Percentiles rank a stretch among this genome's conserved stretches.
Evolutionary conservation across 2,797 vertebrate genomes (phyloP).

Genomic region (Darevskia nairensis): DNA sequence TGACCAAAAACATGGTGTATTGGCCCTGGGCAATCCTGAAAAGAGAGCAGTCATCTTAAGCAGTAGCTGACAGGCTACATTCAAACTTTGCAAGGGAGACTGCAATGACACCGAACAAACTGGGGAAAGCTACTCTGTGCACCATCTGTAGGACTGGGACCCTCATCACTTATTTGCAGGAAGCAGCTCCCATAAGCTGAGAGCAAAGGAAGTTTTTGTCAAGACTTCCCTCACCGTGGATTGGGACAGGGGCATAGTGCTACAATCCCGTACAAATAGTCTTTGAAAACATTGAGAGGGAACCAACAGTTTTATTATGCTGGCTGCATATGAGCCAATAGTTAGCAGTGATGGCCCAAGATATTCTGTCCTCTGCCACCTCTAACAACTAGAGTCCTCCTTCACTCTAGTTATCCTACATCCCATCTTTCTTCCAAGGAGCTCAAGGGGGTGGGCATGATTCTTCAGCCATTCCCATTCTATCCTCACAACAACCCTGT

Average conservation of each 20-base stretch:
- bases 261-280: conserved; percentile 19
- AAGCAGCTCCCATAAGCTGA: neutral
- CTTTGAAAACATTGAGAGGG: neutral
- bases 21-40: neutral
- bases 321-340: neutral
- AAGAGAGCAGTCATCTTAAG: neutral
- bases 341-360: neutral
- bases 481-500: too few relatives aligned
- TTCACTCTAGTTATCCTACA: too few relatives aligned
- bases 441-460: too few relatives aligned
- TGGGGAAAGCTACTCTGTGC: too few relatives aligned
- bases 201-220: neutral
- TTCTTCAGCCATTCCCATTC: too few relatives aligned
- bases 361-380: neutral
- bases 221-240: neutral
- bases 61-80: neutral
- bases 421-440: too few relatives aligned
- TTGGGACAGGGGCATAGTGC: conserved; percentile 5
- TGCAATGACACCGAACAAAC: too few relatives aligned
- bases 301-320: neutral
- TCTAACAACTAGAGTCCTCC: neutral
- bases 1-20: conserved; percentile 31
- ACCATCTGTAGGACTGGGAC: neutral
- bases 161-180: neutral
- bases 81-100: neutral